phyloP scores from a whole-genome alignment of 1,140 invertebrate species.

The Rhynchophorus ferrugineus region DNA sequence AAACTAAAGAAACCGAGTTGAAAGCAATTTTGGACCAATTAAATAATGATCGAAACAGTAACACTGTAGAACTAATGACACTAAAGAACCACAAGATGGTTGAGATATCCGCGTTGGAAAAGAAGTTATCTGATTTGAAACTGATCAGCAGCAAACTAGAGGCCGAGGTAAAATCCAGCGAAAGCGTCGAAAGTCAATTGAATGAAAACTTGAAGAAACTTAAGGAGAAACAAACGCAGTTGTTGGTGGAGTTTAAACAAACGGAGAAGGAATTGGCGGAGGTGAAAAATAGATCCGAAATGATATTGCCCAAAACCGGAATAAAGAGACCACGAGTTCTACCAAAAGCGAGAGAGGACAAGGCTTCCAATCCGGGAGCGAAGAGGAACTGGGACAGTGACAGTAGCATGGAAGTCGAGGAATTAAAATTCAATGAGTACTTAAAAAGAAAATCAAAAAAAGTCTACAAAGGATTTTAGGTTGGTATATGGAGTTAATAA shows the following conservation, averaged over 20 bases:
- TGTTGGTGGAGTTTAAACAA: not conserved
- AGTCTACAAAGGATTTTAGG: too few species aligned
- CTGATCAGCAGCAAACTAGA: not conserved
- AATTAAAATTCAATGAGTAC: not conserved
- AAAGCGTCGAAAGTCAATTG: not conserved
- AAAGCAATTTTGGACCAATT: not conserved
- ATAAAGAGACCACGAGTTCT: not conserved
- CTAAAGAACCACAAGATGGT: not conserved
- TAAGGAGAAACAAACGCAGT: not conserved
- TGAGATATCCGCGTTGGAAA: not conserved
- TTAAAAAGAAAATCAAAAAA: not conserved
- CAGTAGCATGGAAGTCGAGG: constrained; percentile 1
- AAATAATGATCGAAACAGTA: not conserved
- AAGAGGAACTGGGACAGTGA: constrained; percentile 1
- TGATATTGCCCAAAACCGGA: not conserved
- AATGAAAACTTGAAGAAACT: not conserved
- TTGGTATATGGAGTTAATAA: too few species aligned
- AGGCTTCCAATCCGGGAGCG: not conserved
- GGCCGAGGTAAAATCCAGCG: not conserved
- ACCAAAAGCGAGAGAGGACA: not conserved
- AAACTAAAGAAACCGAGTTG: not conserved
- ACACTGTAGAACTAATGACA: not conserved
- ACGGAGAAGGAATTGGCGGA: not conserved
- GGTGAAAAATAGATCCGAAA: not conserved
- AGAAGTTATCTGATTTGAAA: not conserved